Conservation (phyloP, 2,888 invertebrate genomes). For the Octonoba sinensis region DNA sequence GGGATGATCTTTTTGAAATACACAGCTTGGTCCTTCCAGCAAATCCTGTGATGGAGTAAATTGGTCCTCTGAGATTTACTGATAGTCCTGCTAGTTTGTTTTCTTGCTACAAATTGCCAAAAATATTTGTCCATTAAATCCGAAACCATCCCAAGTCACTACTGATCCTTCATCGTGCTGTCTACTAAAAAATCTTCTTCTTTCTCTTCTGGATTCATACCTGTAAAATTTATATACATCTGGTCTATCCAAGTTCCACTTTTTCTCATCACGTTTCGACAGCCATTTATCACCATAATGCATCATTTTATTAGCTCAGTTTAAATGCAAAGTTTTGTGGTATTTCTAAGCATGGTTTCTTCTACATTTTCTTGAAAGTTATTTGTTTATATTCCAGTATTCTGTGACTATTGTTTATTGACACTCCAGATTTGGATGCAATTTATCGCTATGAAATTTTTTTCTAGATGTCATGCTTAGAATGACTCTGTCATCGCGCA, state of each 20-base stretch:
- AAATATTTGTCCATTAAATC: neutral
- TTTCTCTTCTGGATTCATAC: neutral
- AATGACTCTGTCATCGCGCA: neutral
- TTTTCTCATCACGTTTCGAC: neutral
- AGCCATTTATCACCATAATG: slow-evolving; percentile 1
- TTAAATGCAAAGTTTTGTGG: neutral
- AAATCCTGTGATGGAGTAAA: neutral
- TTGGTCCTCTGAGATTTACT: too few relatives aligned
- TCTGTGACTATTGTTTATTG: neutral
- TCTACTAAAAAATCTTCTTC: neutral
- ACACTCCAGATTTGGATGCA: neutral
- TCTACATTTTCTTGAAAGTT: slow-evolving; percentile 2
- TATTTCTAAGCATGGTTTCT: slow-evolving; percentile 1
- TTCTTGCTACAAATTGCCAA: neutral
- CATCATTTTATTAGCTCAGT: neutral
- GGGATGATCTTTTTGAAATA: neutral
- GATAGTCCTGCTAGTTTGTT: neutral
- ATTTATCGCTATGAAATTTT: slow-evolving; percentile 1
- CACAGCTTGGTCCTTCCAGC: neutral
- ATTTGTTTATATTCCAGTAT: slow-evolving; percentile 1
- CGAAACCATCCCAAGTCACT: too few relatives aligned
- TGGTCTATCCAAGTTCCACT: neutral
- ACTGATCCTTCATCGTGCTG: neutral
- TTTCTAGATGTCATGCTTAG: slow-evolving; percentile 3
- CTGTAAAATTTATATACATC: slow-evolving; percentile 2